These are phyloP conservation scores for Phalacrocorax carbo DNA, from an alignment of 2,113 vertebrate species.

Conservation along the genomic window DNA sequence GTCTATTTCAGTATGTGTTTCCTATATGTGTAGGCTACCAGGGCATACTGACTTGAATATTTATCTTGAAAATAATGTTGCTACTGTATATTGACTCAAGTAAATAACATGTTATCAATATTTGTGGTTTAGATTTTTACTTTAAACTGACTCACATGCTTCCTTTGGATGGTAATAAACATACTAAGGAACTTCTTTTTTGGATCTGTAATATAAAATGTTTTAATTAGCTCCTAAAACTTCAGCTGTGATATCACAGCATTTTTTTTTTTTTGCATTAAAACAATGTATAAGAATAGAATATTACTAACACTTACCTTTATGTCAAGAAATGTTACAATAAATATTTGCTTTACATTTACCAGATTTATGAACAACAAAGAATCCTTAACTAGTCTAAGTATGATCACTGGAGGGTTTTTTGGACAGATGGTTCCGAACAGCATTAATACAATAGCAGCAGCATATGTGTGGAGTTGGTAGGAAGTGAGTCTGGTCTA, in stretches of 20 bases:
- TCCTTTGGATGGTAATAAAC: neutral
- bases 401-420: neutral
- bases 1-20: neutral
- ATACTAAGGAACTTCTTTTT: neutral
- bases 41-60: neutral
- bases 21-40: accelerated
- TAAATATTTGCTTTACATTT: neutral
- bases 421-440: neutral
- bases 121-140: neutral
- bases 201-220: neutral
- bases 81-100: neutral
- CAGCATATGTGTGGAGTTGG: neutral
- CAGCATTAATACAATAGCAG: neutral
- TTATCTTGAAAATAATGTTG: neutral
- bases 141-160: neutral
- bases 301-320: neutral
- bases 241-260: neutral
- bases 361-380: neutral
- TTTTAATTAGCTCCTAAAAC: neutral
- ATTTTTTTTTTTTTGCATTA: neutral
- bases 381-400: neutral
- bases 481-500: neutral
- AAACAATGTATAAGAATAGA: neutral
- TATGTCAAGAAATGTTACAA: neutral
- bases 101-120: neutral